Conservation (phyloP, 2,797 vertebrate species). For the Moxostoma hubbsi region DNA sequence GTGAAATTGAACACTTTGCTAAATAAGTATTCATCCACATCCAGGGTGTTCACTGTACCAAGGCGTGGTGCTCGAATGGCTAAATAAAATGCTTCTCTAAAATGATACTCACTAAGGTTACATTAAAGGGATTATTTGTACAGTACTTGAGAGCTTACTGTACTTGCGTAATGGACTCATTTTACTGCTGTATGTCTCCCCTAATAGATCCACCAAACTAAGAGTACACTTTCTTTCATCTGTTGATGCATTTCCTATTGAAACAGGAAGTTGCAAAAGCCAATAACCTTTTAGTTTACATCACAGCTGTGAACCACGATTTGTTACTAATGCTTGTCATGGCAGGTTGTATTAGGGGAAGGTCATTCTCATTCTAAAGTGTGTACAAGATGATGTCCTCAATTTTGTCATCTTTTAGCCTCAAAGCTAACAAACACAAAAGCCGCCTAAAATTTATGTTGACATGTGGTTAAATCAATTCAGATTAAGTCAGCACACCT, state of each 20-base stretch:
- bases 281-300: not conserved
- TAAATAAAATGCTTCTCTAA: slow-evolving; percentile 39
- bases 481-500: too few species aligned
- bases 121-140: not conserved
- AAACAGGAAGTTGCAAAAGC: not conserved
- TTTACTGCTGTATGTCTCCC: not conserved
- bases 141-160: not conserved
- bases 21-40: slow-evolving; percentile 47
- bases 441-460: too few species aligned
- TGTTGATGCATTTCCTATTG: not conserved
- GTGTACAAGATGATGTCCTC: not conserved
- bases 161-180: not conserved
- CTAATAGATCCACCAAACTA: not conserved
- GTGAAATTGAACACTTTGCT: slow-evolving; percentile 61
- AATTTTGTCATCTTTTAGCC: not conserved
- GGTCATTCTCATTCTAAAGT: not conserved
- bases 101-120: slow-evolving; percentile 15
- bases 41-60: slow-evolving; percentile 29
- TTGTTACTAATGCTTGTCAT: not conserved
- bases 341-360: not conserved
- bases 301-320: not conserved
- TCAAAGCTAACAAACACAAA: too few species aligned
- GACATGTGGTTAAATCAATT: too few species aligned
- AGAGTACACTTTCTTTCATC: not conserved
- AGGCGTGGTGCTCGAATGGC: slow-evolving; percentile 11